Conservation (phyloP, 2,113 vertebrate species). For the Saimiri boliviensis region DNA sequence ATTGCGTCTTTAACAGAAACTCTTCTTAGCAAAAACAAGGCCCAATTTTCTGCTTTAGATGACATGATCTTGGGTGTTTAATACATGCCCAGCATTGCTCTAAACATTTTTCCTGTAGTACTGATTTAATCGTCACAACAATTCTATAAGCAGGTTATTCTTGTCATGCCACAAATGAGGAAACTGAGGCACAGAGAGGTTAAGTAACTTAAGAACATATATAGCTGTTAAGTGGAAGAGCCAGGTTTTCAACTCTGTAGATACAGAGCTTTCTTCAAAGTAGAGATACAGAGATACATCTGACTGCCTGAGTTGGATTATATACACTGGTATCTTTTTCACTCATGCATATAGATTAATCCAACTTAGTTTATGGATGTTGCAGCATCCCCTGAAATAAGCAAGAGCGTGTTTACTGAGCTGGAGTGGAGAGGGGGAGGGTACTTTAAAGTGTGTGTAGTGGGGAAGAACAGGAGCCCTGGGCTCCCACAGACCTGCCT, state of each 20-base stretch:
- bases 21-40: background rate
- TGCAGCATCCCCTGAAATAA: background rate
- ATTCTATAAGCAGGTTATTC: background rate
- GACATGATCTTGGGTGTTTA: background rate
- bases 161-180: background rate
- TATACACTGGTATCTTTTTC: background rate
- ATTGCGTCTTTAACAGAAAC: background rate
- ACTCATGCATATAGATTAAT: background rate
- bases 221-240: background rate
- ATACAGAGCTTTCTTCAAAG: no score
- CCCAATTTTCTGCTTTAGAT: background rate
- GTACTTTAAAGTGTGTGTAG: accelerated
- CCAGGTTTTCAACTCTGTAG: background rate
- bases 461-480: background rate
- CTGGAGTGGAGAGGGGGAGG: background rate
- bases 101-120: background rate
- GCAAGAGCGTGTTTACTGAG: background rate
- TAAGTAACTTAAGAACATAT: no score
- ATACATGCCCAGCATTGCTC: background rate
- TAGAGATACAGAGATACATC: no score
- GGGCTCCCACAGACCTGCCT: background rate
- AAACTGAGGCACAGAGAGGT: background rate
- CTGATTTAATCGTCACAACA: background rate
- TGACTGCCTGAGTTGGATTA: background rate
- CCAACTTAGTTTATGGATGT: background rate